Conservation (phyloP, 2,113 vertebrate genomes). For the Aegithalos caudatus region DNA sequence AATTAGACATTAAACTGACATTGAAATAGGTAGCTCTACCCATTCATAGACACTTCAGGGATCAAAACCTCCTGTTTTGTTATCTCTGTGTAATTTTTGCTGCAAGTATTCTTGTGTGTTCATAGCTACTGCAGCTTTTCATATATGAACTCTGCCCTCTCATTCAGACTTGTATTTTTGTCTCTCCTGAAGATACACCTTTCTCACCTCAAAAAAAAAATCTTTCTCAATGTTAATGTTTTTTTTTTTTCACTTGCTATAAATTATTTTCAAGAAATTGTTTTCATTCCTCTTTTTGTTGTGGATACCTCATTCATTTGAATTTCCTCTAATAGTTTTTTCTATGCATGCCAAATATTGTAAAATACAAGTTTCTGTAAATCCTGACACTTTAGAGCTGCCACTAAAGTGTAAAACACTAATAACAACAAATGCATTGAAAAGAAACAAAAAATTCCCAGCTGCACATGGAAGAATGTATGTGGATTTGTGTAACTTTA, state of each 20-base stretch:
- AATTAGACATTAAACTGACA: neutral
- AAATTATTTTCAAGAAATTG: neutral
- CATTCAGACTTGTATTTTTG: neutral
- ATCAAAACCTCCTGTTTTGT: neutral
- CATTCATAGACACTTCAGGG: neutral
- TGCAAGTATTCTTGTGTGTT: neutral
- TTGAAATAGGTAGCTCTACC: neutral
- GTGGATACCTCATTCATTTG: neutral
- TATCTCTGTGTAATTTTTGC: neutral
- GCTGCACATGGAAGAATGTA: neutral
- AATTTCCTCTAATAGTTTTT: neutral
- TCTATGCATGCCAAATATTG: neutral
- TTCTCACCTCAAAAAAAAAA: accelerated
- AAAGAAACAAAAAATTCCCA: neutral
- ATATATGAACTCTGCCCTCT: neutral
- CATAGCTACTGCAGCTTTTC: neutral
- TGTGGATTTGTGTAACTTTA: neutral
- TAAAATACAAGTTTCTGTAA: neutral
- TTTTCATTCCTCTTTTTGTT: neutral
- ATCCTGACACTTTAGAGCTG: neutral
- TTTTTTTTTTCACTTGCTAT: neutral
- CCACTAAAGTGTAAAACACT: neutral
- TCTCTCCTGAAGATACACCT: neutral
- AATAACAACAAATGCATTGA: neutral
- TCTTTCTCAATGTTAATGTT: neutral